Conservation (phyloP, 1,140 invertebrate genomes). For the Oedothorax gibbosus region DNA sequence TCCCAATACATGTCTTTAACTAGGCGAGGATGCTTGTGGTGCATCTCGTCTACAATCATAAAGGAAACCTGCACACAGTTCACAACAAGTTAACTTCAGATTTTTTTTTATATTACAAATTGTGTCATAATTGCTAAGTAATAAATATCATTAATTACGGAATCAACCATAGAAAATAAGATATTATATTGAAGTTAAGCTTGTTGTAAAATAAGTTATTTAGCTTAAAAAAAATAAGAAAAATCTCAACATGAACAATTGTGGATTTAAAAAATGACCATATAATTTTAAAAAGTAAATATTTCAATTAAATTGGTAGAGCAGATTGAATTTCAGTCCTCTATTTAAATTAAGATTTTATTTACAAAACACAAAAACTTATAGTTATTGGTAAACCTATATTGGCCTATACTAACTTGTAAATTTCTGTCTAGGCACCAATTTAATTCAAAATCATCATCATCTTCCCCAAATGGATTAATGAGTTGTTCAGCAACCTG, state of each 20-base stretch:
- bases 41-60: constrained; percentile 64
- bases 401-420: constrained; percentile 23
- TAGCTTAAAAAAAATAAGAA: no score
- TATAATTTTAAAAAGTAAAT: constrained; percentile 3
- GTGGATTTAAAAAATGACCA: not conserved
- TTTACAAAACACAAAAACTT: not conserved
- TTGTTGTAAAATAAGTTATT: no score
- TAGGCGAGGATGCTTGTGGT: constrained; percentile 62
- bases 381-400: not conserved
- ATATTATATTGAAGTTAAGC: no score
- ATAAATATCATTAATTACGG: no score
- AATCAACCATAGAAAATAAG: no score
- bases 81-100: no score
- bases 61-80: constrained; percentile 54
- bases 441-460: constrained; percentile 71
- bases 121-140: no score
- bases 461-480: constrained; percentile 72
- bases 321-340: not conserved
- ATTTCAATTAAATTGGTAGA: not conserved
- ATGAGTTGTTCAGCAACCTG: constrained; percentile 68
- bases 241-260: no score
- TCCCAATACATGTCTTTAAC: constrained; percentile 70
- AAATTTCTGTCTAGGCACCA: constrained; percentile 63
- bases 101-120: no score
- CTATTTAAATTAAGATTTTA: not conserved